phyloP scores from a whole-genome alignment of 2,888 invertebrate genomes.

The Pherbina coryleti region DNA sequence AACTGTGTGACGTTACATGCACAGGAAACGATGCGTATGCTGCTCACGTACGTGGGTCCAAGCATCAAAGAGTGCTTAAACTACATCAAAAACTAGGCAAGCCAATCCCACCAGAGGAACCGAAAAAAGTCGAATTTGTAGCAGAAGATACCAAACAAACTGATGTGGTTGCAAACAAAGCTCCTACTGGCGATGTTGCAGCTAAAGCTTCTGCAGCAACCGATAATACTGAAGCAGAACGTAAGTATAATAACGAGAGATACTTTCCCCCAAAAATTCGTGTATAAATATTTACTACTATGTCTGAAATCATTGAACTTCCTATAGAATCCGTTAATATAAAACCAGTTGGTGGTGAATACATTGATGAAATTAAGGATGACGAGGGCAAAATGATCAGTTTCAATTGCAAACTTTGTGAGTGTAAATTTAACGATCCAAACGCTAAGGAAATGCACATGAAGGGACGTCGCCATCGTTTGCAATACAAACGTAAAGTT shows the following conservation, averaged over 20 bases:
- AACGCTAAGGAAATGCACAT: conserved; percentile 99
- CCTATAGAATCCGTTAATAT: conserved; percentile 79
- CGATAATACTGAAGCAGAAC: conserved; percentile 32
- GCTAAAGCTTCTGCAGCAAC: conserved; percentile 39
- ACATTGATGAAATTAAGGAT: conserved; percentile 96
- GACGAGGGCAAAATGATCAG: conserved; percentile 92
- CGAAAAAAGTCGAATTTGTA: conserved; percentile 78
- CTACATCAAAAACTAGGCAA: conserved; percentile 97
- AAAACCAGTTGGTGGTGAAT: conserved; percentile 94
- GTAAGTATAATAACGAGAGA: background rate
- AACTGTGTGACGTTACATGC: conserved; percentile 98
- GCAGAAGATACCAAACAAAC: conserved; percentile 63
- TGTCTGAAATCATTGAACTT: background rate
- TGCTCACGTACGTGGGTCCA: conserved; percentile 96
- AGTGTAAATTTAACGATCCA: conserved; percentile 99
- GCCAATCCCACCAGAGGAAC: conserved; percentile 95
- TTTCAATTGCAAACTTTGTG: conserved; percentile 98
- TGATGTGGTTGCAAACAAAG: conserved; percentile 30
- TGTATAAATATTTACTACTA: background rate
- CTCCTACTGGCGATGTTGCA: conserved; percentile 42
- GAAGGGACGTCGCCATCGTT: conserved; percentile 95
- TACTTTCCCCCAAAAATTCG: too few relatives aligned
- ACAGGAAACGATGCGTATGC: conserved; percentile 99
- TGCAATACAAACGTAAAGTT: conserved; percentile 95
- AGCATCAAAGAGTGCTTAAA: conserved; percentile 97